These are phyloP conservation scores for Chlorodrepanis virens DNA, from an alignment of 2,113 vertebrate genomes.

Conservation along the genomic window DNA sequence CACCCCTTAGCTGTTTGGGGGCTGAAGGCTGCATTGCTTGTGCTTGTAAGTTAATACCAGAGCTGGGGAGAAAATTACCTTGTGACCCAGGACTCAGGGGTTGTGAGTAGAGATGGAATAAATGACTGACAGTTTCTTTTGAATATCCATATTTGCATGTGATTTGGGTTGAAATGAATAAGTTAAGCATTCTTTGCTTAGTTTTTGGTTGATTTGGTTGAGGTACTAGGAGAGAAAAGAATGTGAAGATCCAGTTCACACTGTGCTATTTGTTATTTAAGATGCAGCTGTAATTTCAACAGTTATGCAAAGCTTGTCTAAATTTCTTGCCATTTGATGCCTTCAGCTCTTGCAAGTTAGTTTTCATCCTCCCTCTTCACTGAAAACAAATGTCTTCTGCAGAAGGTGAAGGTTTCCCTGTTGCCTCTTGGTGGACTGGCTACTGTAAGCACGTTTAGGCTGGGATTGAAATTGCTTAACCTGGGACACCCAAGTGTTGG, in stretches of 20 bases:
- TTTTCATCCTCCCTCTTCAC: neutral
- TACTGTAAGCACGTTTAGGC: neutral
- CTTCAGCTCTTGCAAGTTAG: neutral
- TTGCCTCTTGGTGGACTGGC: neutral
- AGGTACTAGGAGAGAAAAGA: neutral
- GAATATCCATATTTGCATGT: neutral
- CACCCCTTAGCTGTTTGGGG: neutral
- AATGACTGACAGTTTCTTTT: neutral
- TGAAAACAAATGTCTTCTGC: neutral
- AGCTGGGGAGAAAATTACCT: neutral
- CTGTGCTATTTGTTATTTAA: neutral
- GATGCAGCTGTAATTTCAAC: neutral
- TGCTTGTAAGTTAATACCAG: neutral
- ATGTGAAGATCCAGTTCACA: neutral
- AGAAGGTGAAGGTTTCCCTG: fast-evolving
- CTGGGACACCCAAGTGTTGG: neutral
- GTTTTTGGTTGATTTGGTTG: neutral
- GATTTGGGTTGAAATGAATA: neutral
- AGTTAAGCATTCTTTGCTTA: neutral
- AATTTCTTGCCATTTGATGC: neutral
- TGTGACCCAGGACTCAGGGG: fast-evolving
- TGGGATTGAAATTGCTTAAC: neutral
- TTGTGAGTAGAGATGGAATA: neutral
- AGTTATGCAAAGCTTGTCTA: neutral
- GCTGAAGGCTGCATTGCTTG: neutral